Evolutionary conservation across 2,888 invertebrate genomes (phyloP).

Genomic region (Bibio marci): DNA sequence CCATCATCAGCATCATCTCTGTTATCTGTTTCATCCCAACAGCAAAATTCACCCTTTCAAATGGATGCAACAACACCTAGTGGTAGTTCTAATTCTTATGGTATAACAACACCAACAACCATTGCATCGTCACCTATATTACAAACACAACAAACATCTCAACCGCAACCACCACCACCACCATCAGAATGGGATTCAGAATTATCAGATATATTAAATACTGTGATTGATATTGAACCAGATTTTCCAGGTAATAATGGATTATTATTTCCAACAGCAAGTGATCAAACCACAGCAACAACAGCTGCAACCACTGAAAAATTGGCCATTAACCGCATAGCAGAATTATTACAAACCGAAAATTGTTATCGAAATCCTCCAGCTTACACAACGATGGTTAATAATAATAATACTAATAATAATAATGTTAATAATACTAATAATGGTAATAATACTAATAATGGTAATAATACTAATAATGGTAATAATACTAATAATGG

Average conservation of each 20-base stretch:
- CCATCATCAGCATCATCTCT: background rate
- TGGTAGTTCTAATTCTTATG: no score
- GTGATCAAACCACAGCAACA: slow-evolving; percentile 16
- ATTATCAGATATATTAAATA: slow-evolving; percentile 69
- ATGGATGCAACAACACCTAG: no score
- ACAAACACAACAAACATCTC: no score
- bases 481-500: no score
- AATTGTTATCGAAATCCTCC: slow-evolving; percentile 27
- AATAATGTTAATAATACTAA: no score
- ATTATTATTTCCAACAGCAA: background rate
- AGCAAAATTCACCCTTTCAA: no score
- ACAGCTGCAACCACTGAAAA: slow-evolving; percentile 38
- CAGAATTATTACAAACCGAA: slow-evolving; percentile 63
- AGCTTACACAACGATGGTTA: slow-evolving; percentile 10
- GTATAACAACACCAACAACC: background rate
- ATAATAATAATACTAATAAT: no score
- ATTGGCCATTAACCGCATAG: slow-evolving; percentile 74
- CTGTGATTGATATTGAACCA: slow-evolving; percentile 65
- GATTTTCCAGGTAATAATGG: slow-evolving; percentile 23
- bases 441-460: no score
- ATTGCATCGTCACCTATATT: slow-evolving; percentile 7
- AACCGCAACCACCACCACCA: slow-evolving; percentile 15
- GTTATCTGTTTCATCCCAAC: no score
- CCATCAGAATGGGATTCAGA: slow-evolving; percentile 39
- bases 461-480: no score